phyloP scores from a whole-genome alignment of 2,113 vertebrate genomes.

The Aegithalos caudatus region DNA sequence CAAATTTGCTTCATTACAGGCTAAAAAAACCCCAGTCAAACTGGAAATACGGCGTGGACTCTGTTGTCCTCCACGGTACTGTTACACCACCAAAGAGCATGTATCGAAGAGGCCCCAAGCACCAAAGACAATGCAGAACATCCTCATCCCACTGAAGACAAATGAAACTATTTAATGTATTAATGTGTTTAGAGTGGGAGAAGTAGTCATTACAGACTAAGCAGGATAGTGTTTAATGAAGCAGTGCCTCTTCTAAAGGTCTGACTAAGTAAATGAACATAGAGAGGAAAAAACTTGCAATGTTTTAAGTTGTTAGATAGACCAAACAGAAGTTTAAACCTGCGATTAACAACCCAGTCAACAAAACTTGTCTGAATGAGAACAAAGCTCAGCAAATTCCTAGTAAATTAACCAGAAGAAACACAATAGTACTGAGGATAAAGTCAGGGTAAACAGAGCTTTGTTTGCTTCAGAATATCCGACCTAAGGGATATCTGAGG shows the following conservation, averaged over 20 bases:
- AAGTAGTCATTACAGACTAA: not conserved
- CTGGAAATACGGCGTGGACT: not conserved
- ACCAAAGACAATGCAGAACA: not conserved
- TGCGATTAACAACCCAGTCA: not conserved
- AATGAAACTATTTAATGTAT: not conserved
- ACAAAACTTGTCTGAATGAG: not conserved
- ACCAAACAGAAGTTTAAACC: slow-evolving; percentile 10
- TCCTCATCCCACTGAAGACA: not conserved
- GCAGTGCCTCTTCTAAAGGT: not conserved
- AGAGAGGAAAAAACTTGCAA: not conserved
- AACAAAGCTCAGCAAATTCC: slow-evolving; percentile 23
- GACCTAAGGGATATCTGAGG: not conserved
- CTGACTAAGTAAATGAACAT: not conserved
- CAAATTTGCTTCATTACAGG: not conserved
- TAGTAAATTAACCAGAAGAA: not conserved
- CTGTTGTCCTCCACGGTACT: not conserved
- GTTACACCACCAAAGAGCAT: not conserved
- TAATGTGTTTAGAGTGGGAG: not conserved
- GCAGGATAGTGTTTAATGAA: slow-evolving; percentile 26
- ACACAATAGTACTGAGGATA: not conserved
- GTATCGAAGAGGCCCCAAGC: not conserved
- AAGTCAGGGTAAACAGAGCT: not conserved
- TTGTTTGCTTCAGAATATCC: not conserved
- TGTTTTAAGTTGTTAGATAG: not conserved
- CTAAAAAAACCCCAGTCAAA: not conserved